Base-by-base conservation (phyloP, 2,888 invertebrate genomes). In the Clusia tigrina region DNA sequence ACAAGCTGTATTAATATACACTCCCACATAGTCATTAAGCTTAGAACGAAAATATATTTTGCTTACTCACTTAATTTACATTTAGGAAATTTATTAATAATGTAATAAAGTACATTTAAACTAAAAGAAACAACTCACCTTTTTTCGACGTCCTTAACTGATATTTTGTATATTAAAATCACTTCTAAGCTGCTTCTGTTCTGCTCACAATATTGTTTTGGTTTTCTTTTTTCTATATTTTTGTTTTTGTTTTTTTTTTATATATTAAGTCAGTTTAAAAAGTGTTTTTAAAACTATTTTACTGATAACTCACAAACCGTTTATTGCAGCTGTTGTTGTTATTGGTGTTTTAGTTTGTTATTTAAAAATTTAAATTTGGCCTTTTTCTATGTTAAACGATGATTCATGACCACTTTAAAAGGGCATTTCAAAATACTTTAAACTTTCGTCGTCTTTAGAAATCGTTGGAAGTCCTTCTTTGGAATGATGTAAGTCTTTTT, bases 391-490 rank as follows among this genome's bases (percentile, higher is more conserved):
- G 71, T 73, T 61, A 64, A 65, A 64, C 66, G 62, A 58, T 60
- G 51, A 64, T 58, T 63, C 54, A 46, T 52, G 67, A 52, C 67
- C 58, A 54, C 24, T 5, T 58, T 48, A 22, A 3, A 22, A 42
- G 62, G 24, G 64, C 53, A 52, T 23, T 51, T 63, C 64, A 72
- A 72, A 71, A 68, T 70, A 71, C 22, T 20, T 48, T 48, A 48
- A 48, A 18, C 48, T 71, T 79, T 81, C 79, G 80, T 81, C 81
- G 79, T 78, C 73, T 71, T 72, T 71, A 73, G 78, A 80, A 81
- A 74, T 81, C 80, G 81, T 80, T 80, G 81, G 81, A 80, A 80
- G 81, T 80, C 75, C 77, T 69, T n/a, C n/a, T 64, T 68, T 61
- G 26, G 20, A 20, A 22, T 48, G 15, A 18, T 32, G 6, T 32